Base-by-base conservation (phyloP, 2,797 vertebrate genomes). In the Gobionotothen gibberifrons region DNA sequence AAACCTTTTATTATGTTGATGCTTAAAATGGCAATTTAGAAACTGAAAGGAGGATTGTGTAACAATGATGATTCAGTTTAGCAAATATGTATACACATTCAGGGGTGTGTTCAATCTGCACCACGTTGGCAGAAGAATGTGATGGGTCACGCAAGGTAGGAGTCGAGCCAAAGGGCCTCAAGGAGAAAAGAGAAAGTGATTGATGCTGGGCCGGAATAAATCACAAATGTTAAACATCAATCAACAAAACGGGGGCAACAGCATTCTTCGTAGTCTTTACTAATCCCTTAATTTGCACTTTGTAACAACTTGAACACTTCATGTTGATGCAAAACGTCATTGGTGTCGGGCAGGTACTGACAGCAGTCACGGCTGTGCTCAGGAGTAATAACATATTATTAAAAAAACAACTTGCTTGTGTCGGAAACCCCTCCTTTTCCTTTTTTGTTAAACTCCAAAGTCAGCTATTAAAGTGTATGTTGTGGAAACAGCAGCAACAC, bases 401-500 rank as follows among this genome's bases (percentile, higher is more conserved):
- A 81, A 63, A 64, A 69, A 66, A 69, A 5, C 7, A 74, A 51
- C 32, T 15, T 11, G 4, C 57, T 42, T 26, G 39, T 26, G 56
- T 72, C 2, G 11, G 69, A 32, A 83, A 68, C 49, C n/a, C 36
- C 49, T 61, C 72, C 74, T 80, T 56, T 39, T 22, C 9, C 22
- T 44, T 43, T 40, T 48, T 26, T 48, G 43, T 44, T 58, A 58
- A 49, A 78, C 70, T 48, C 46, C 32, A 53, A 44, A 66, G 46
- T 55, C 69, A 62, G 64, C 44, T 46, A 67, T 69, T 75, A 56
- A 85, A 89, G 64, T 67, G 39, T 56, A 72, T 3, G 16, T 54
- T 73, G 67, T 75, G 36, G 49, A 82, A 79, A 72, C 47, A 9
- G 59, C 56, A 62, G 68, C 47, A 85, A 89, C 83, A 90, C 74